Evolutionary conservation across 2,113 vertebrate species (phyloP).

Genomic region (Reinhardtius hippoglossoides): DNA sequence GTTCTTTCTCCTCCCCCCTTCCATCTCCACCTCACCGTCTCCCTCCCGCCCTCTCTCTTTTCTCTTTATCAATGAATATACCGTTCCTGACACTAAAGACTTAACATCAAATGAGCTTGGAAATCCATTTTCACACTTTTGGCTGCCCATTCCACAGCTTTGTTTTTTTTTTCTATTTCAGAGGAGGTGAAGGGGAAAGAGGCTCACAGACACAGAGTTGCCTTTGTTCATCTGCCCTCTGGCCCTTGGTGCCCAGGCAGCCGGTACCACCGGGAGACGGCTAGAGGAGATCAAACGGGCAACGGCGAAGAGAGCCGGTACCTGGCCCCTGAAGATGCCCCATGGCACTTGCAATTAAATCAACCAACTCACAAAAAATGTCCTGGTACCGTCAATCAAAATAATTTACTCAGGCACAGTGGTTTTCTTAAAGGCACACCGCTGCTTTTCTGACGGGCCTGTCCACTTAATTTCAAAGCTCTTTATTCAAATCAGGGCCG

Average conservation of each 20-base stretch:
- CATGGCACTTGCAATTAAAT: constrained; percentile 94
- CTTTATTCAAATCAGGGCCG: constrained; percentile 85
- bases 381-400: constrained; percentile 93
- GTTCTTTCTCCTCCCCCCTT: constrained; percentile 23
- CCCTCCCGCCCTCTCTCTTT: constrained; percentile 17
- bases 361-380: constrained; percentile 80
- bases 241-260: constrained; percentile 91
- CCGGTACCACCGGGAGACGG: constrained; percentile 86
- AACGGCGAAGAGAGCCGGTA: constrained; percentile 81
- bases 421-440: constrained; percentile 84
- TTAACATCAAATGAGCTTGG: constrained; percentile 96
- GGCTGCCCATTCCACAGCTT: constrained; percentile 91
- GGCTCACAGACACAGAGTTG: constrained; percentile 87
- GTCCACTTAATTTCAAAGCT: constrained; percentile 87
- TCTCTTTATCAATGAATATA: constrained; percentile 81
- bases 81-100: constrained; percentile 93
- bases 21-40: constrained; percentile 29
- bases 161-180: constrained; percentile 84
- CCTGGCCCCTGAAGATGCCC: constrained; percentile 93
- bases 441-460: constrained; percentile 82
- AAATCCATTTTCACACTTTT: constrained; percentile 95
- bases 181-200: constrained; percentile 79
- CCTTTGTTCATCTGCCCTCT: constrained; percentile 96
- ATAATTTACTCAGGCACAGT: constrained; percentile 89
- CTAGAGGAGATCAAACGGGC: constrained; percentile 87